Evolutionary conservation across 2,113 vertebrate genomes (phyloP), one percentile per base, ranked within the genome.

Genomic region (Cryptotis parvus): DNA sequence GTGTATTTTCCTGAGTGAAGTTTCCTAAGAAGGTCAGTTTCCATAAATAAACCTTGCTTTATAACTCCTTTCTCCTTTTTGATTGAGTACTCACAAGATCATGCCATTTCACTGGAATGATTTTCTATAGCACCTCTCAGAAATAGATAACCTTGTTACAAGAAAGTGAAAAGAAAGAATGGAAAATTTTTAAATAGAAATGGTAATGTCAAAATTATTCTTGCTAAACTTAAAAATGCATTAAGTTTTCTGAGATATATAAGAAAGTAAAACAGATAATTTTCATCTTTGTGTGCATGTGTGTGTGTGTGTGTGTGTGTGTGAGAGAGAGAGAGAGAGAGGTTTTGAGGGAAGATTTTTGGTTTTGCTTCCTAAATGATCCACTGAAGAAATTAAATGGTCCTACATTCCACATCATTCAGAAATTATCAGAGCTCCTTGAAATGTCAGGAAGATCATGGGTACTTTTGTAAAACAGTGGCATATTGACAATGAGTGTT

Each of bases 31-130:
- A 94, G 83, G 61, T 86, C 84, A 89, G 73, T 79, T 96, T 94
- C 91, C 80, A 89, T 87, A 92, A 93, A 95, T 93, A 94, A 93
- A 91, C 87, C 69, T 87, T 74, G 84, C 83, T 92, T 84, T 92
- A 80, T 37, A 84, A 74, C 84, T 84, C 52, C 58, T 72, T 94
- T 94, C 84, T 84, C 52, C 58, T 72, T 94, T 94, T 92, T 77
- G 86, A 87, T 74, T 78, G 52, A 73, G 63, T 43, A 45, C 58
- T 90, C 22, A 65, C 18, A 52, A 89, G 69, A 74, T 76, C n/a
- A 76, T 0, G 24, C 35, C 61, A 52, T 72, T 73, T 90, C 79
- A 83, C 39, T 69, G 82, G 18, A 41, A 68, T 26, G 37, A 16
- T 58, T 91, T 37, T 52, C 27, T 72, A 22, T 6, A 68, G 74